Percentiles rank a stretch among this genome's conserved stretches.
Evolutionary conservation across 2,113 vertebrate species (phyloP).

Genomic region (Uropsilus gracilis): DNA sequence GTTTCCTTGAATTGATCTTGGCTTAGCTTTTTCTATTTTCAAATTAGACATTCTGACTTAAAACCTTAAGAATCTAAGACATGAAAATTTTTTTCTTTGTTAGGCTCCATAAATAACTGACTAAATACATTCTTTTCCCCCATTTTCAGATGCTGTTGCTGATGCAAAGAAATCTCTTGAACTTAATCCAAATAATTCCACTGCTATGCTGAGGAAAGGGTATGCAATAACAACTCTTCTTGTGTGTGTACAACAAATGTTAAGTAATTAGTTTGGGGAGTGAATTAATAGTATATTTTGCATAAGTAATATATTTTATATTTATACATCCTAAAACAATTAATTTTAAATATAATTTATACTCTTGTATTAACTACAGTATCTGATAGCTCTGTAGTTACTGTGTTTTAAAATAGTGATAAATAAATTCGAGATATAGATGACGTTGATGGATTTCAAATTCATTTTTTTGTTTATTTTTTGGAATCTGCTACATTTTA

Average conservation of each 20-base stretch:
- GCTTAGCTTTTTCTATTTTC: constrained; percentile 36
- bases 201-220: constrained; percentile 94
- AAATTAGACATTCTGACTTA: background rate
- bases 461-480: background rate
- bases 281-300: constrained; percentile 32
- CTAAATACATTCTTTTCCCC: constrained; percentile 35
- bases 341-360: background rate
- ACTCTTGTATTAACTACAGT: background rate
- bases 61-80: constrained; percentile 9
- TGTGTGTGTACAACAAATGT: constrained; percentile 20
- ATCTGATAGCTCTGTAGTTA: background rate
- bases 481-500: constrained; percentile 41
- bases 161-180: constrained; percentile 93
- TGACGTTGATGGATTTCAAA: background rate
- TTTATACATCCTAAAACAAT: background rate
- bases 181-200: constrained; percentile 90
- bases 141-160: constrained; percentile 90
- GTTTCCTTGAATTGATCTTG: constrained; percentile 36
- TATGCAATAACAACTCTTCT: constrained; percentile 77
- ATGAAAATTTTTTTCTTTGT: background rate
- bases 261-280: constrained; percentile 19
- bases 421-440: background rate
- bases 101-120: constrained; percentile 22
- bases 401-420: background rate
- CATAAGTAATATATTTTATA: constrained; percentile 20